These are phyloP conservation scores for Mico argentatus DNA, from an alignment of 2,797 vertebrate species.

Conservation along the genomic window DNA sequence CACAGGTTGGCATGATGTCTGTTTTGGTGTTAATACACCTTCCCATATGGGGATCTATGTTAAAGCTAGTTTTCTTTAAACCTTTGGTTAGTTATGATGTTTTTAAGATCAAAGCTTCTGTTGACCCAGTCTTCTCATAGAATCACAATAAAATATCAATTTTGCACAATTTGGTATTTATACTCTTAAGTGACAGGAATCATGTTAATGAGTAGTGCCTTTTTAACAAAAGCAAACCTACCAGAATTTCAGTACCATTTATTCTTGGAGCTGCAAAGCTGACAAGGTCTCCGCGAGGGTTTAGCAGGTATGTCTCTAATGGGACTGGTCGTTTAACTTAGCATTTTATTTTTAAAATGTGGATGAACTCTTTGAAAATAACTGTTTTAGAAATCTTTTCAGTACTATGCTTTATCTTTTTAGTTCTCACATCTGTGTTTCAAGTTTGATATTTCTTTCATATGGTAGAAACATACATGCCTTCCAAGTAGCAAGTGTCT, in stretches of 20 bases:
- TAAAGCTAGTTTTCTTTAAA: slow-evolving; percentile 43
- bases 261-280: not conserved
- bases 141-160: not conserved
- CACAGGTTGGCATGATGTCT: slow-evolving; percentile 41
- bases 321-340: not conserved
- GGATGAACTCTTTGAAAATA: not conserved
- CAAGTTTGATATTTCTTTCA: not conserved
- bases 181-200: not conserved
- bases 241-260: not conserved
- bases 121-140: slow-evolving; percentile 30
- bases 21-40: not conserved
- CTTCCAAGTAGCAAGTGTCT: not conserved
- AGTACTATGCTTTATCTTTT: not conserved
- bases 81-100: not conserved
- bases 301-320: not conserved
- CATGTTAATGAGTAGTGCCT: not conserved
- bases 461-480: not conserved
- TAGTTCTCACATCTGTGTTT: not conserved
- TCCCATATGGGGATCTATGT: slow-evolving; percentile 55
- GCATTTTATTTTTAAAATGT: not conserved
- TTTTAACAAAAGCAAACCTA: not conserved
- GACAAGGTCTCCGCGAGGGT: not conserved
- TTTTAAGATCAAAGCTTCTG: slow-evolving; percentile 56
- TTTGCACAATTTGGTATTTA: not conserved
- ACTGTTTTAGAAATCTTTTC: not conserved